phyloP scores from a whole-genome alignment of 92 coral and sea anemone species.

The Palythoa grandiflora region DNA sequence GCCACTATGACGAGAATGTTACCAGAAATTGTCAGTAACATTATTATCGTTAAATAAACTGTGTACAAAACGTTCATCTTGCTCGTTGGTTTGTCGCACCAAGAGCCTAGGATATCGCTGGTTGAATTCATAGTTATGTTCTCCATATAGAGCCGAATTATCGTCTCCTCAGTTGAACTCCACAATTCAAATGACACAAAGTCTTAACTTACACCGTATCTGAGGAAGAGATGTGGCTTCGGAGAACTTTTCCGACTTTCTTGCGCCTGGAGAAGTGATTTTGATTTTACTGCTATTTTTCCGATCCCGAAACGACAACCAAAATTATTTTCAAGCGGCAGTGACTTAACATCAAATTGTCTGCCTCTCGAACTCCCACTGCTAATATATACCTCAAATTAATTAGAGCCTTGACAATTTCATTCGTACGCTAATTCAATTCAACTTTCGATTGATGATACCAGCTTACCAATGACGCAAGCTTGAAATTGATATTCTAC shows the following conservation, averaged over 20 bases:
- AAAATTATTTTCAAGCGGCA: neutral
- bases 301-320: too few species aligned
- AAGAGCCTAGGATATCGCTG: neutral
- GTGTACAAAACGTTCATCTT: constrained; percentile 70
- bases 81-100: constrained; percentile 64
- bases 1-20: constrained; percentile 88
- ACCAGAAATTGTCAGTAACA: constrained; percentile 84
- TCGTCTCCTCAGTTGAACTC: neutral
- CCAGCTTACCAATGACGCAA: constrained; percentile 16
- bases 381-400: neutral
- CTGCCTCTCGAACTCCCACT: neutral
- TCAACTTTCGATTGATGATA: neutral
- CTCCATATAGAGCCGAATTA: neutral
- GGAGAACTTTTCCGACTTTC: neutral
- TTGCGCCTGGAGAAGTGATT: neutral
- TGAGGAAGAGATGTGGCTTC: neutral
- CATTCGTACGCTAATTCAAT: neutral
- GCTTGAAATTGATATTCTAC: neutral
- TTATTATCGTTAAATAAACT: constrained; percentile 71
- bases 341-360: neutral
- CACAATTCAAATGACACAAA: neutral
- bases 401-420: neutral
- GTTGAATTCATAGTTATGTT: neutral
- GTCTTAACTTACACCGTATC: neutral
- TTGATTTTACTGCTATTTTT: neutral